A percentile compares a stretch with the other conserved stretches of the same genome.
Conservation (phyloP, 2,113 vertebrate genomes). For the Rousettus leschenaultii region DNA sequence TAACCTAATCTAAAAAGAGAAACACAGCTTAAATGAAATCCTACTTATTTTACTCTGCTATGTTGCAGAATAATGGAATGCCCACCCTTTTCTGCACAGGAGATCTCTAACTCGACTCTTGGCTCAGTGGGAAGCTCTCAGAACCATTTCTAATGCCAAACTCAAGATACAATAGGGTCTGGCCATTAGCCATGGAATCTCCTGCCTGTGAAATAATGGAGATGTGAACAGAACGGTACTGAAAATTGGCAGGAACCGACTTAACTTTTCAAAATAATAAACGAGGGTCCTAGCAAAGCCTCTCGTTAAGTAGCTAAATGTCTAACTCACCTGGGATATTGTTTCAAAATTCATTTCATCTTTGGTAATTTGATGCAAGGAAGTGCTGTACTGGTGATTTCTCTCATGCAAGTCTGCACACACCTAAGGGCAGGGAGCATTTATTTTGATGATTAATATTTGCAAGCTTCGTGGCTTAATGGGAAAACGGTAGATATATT, state of each 20-base stretch:
- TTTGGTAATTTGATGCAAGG: conserved; percentile 83
- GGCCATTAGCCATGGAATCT: conserved; percentile 60
- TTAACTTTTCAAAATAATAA: conserved; percentile 79
- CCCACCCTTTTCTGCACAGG: conserved; percentile 34
- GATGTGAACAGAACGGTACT: conserved; percentile 62
- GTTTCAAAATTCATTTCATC: conserved; percentile 84
- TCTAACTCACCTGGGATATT: conserved; percentile 80
- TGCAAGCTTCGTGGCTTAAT: conserved; percentile 79
- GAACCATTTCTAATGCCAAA: conserved; percentile 62
- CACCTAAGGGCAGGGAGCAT: conserved; percentile 79
- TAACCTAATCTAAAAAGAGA: conserved; percentile 67
- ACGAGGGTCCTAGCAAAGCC: conserved; percentile 73
- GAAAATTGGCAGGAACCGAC: conserved; percentile 76
- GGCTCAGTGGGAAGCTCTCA: conserved; percentile 47
- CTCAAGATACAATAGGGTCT: conserved; percentile 42
- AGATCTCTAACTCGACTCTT: conserved; percentile 50
- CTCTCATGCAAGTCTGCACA: conserved; percentile 75
- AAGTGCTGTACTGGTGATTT: conserved; percentile 77
- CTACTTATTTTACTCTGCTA: conserved; percentile 46
- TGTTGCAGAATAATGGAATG: conserved; percentile 38
- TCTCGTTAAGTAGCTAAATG: conserved; percentile 79
- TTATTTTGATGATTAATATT: conserved; percentile 84
- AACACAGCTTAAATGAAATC: conserved; percentile 50
- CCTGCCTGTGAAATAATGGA: conserved; percentile 59
- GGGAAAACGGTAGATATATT: conserved; percentile 74